phyloP scores from a whole-genome alignment of 2,888 invertebrate genomes.

The Mythimna vitellina region DNA sequence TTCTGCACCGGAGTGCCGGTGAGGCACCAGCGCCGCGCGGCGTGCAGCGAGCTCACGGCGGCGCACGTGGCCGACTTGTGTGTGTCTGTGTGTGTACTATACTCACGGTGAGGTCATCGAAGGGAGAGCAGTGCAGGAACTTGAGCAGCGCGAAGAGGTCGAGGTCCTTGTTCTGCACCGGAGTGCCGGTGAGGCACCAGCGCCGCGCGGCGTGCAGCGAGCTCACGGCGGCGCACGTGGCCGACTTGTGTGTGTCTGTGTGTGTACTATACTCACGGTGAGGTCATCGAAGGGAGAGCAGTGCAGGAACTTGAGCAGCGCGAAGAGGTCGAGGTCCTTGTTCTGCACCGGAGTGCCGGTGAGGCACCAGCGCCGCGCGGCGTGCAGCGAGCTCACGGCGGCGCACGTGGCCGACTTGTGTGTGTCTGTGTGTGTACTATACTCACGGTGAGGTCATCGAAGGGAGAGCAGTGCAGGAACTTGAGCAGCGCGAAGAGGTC shows the following conservation, averaged over 20 bases:
- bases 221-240: conserved; percentile 93
- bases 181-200: conserved; percentile 97
- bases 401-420: conserved; percentile 94
- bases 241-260: conserved; percentile 91
- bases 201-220: conserved; percentile 91
- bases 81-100: background rate
- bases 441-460: conserved; percentile 94
- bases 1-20: conserved; percentile 99
- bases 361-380: conserved; percentile 92
- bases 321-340: conserved; percentile 95
- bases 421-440: background rate
- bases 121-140: conserved; percentile 96
- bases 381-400: conserved; percentile 92
- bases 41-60: conserved; percentile 92
- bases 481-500: conserved; percentile 95
- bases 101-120: conserved; percentile 94
- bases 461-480: conserved; percentile 96
- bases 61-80: conserved; percentile 94
- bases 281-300: conserved; percentile 97
- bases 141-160: conserved; percentile 95
- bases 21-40: conserved; percentile 92
- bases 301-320: conserved; percentile 95
- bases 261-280: conserved; percentile 78
- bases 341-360: conserved; percentile 99
- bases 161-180: conserved; percentile 97